Conservation (phyloP, 2,797 vertebrate species). For the Psittacula derbiana region DNA sequence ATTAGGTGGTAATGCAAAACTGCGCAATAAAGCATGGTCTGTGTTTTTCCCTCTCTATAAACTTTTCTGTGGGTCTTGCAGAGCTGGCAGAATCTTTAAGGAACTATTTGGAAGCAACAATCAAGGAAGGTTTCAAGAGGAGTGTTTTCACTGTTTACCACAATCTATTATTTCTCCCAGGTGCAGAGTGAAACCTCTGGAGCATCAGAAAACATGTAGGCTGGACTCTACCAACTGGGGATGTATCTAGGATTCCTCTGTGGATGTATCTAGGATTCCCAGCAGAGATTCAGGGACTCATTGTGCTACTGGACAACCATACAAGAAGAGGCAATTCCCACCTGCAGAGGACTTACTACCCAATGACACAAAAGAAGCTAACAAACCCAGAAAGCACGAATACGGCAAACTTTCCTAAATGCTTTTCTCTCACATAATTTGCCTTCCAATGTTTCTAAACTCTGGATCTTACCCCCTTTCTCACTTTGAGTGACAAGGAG, state of each 20-base stretch:
- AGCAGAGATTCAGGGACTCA: background rate
- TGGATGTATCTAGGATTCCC: background rate
- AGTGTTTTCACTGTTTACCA: background rate
- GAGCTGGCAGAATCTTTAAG: background rate
- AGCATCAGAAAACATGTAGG: background rate
- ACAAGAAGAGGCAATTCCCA: background rate
- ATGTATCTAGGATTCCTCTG: background rate
- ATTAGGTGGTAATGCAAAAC: background rate
- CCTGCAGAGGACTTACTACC: background rate
- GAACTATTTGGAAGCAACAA: background rate
- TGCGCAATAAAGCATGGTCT: background rate
- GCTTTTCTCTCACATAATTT: background rate
- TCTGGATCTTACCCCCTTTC: background rate
- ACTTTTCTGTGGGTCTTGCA: background rate
- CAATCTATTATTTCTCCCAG: background rate
- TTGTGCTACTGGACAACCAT: background rate
- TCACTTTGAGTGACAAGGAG: background rate
- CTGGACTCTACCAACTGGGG: background rate
- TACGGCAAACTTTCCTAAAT: background rate
- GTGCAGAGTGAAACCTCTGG: background rate
- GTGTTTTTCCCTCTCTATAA: background rate
- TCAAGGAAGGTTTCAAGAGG: background rate
- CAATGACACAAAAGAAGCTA: background rate
- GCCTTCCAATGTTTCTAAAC: slow-evolving; percentile 7
- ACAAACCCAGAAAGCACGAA: background rate